Base-by-base conservation (phyloP, 2,113 vertebrate species). In the Chlamydotis undulata region DNA sequence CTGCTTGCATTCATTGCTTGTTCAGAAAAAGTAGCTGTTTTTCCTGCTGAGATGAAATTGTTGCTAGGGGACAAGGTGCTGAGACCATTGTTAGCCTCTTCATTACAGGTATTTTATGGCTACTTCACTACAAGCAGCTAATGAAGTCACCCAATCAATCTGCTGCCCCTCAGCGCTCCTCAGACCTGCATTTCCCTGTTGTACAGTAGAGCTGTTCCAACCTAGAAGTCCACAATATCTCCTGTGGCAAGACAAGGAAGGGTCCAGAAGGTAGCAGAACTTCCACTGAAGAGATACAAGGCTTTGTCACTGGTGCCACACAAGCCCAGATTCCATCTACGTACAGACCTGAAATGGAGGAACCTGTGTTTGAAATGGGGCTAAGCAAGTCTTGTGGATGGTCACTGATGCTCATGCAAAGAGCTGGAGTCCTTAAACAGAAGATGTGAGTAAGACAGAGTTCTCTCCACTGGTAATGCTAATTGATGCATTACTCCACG, bases 401-500 rank as follows among this genome's bases (percentile, higher is more conserved):
- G 60, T 28, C 35, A 39, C 10, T 26, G 53, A 10, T 39, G 18
- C 10, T 81, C 16, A 4, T 25, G 61, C 10, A 45, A 43, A 50
- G 29, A 12, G 33, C 3, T 75, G 43, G 22, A 69, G 28, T 31
- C 23, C 41, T 61, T 45, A 35, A 64, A 69, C 19, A 37, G 31
- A 76, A 59, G 24, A 7, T 25, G 19, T 35, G 43, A 45, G 16
- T 49, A 57, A n/a, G 64, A 45, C 17, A 53, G 64, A 37, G 28
- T 26, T 3, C 0, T 37, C 19, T 7, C 37, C 53, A 35, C 16
- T 45, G 1, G 1, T 19, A 29, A 50, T 53, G 49, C 15, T 43
- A 56, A 47, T 15, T 39, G 9, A 22, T 63, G 19, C 1, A 0
- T 68, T 76, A 25, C 63, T 45, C 16, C 25, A 47, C 0, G 4